Conservation (phyloP, 2,888 invertebrate species). For the Stenoptilia bipunctidactyla region DNA sequence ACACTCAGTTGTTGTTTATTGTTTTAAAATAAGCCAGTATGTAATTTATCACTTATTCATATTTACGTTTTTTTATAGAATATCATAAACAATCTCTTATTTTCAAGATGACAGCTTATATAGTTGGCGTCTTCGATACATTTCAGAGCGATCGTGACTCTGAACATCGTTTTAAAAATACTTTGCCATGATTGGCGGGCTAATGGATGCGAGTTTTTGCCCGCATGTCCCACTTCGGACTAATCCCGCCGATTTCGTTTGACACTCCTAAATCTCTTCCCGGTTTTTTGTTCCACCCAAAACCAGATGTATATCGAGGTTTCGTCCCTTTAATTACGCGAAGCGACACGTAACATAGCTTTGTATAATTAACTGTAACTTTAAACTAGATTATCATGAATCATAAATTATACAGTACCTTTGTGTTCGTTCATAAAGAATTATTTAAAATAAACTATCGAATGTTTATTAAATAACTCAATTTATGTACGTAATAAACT, state of each 20-base stretch:
- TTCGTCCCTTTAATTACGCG: constrained; percentile 52
- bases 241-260: constrained; percentile 59
- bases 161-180: constrained; percentile 28
- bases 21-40: too few species aligned
- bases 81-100: too few species aligned
- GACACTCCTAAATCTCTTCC: constrained; percentile 58
- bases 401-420: too few species aligned
- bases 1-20: too few species aligned
- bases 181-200: constrained; percentile 14
- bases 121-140: constrained; percentile 14
- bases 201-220: constrained; percentile 64
- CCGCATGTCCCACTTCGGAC: constrained; percentile 38
- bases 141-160: constrained; percentile 7
- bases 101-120: neutral
- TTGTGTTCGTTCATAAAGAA: neutral
- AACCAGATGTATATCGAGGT: constrained; percentile 55
- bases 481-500: constrained; percentile 17
- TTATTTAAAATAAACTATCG: constrained; percentile 2
- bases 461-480: constrained; percentile 1
- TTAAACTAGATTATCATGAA: constrained; percentile 3
- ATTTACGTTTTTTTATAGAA: too few species aligned
- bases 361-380: constrained; percentile 17
- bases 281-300: constrained; percentile 44
- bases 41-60: too few species aligned
- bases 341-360: constrained; percentile 40